Conservation (phyloP, 2,797 vertebrate species). For the Eulemur mongoz region DNA sequence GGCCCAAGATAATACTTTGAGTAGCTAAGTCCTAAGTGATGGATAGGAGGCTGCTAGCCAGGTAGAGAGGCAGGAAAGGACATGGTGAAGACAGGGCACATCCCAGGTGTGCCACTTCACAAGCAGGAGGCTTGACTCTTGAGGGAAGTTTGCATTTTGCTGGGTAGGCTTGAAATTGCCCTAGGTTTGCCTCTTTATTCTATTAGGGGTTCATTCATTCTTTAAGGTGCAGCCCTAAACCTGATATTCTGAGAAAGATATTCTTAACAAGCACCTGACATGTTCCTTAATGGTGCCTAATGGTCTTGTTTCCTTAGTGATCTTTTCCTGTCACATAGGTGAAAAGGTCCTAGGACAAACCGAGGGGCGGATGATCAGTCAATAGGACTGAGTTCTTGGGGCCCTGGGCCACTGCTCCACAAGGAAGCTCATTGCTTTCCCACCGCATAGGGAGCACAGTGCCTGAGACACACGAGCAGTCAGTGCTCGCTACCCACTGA, state of each 20-base stretch:
- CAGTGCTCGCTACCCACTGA: background rate
- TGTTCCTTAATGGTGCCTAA: background rate
- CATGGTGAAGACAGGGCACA: background rate
- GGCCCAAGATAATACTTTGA: background rate
- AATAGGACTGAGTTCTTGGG: background rate
- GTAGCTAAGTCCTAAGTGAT: too few species aligned
- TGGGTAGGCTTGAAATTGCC: background rate
- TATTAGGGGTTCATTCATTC: background rate
- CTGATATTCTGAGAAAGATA: background rate
- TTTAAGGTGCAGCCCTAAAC: background rate
- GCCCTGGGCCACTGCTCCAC: background rate
- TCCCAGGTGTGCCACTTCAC: background rate
- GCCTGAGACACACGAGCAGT: background rate
- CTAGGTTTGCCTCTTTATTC: background rate
- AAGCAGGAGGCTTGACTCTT: background rate
- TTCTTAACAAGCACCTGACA: background rate
- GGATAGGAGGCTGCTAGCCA: background rate
- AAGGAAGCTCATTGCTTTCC: background rate
- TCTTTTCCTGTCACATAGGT: background rate
- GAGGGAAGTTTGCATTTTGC: background rate
- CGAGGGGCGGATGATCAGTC: too few species aligned
- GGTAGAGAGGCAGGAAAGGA: background rate
- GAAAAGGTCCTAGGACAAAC: background rate
- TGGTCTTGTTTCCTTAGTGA: background rate
- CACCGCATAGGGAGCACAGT: background rate